phyloP scores from a whole-genome alignment of 1,140 invertebrate species.

The Brevipalpus yothersi region DNA sequence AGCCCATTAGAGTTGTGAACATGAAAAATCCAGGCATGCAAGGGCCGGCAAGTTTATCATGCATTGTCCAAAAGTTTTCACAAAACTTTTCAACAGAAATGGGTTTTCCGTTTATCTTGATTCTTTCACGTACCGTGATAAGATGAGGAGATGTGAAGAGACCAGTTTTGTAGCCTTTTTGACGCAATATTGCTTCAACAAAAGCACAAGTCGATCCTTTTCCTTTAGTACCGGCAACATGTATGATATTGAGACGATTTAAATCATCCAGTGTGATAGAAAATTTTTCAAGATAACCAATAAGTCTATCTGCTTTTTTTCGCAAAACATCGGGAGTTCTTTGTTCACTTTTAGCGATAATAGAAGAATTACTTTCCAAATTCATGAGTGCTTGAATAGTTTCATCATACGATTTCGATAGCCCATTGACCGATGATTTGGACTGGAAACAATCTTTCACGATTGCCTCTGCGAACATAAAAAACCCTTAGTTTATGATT shows the following conservation, averaged over 20 bases:
- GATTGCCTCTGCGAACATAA: no score
- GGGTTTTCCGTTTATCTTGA: slow-evolving; percentile 58
- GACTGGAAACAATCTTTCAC: no score
- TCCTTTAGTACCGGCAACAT: slow-evolving; percentile 88
- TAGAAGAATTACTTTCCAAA: no score
- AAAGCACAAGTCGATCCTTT: slow-evolving; percentile 76
- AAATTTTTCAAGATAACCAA: background rate
- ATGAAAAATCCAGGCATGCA: slow-evolving; percentile 58
- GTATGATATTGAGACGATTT: slow-evolving; percentile 48
- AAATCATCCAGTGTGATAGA: slow-evolving; percentile 16
- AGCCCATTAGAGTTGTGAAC: slow-evolving; percentile 74
- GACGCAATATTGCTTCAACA: slow-evolving; percentile 60
- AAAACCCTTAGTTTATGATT: no score
- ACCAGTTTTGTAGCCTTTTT: slow-evolving; percentile 65
- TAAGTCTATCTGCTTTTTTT: background rate
- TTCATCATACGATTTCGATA: no score
- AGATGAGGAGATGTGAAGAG: slow-evolving; percentile 84
- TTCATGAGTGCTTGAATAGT: no score
- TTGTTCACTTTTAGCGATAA: no score
- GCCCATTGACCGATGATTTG: no score
- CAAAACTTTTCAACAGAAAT: slow-evolving; percentile 46
- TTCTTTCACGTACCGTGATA: slow-evolving; percentile 67
- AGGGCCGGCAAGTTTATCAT: slow-evolving; percentile 33
- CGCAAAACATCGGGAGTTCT: no score
- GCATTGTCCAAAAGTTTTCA: slow-evolving; percentile 57